A percentile compares a stretch with the other conserved stretches of the same genome.
phyloP scores from a whole-genome alignment of 2,113 vertebrate species.

The Sapayoa aenigma region DNA sequence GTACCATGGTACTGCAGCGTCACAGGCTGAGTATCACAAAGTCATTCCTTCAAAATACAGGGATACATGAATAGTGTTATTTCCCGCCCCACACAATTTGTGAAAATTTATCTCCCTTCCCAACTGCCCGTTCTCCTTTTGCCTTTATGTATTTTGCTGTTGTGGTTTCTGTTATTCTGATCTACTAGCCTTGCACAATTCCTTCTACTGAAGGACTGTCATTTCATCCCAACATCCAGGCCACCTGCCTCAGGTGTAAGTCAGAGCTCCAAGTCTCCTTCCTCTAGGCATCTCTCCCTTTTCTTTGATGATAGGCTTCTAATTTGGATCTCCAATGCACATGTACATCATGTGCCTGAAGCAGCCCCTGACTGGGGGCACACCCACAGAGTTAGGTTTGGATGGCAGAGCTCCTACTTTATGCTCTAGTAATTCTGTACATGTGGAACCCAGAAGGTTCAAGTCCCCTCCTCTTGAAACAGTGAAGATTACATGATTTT shows the following conservation, averaged over 20 bases:
- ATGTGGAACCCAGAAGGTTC: neutral
- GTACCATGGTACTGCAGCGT: neutral
- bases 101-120: neutral
- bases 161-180: neutral
- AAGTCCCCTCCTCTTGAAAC: neutral
- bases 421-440: neutral
- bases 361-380: neutral
- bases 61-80: accelerated
- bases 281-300: neutral
- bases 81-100: accelerated
- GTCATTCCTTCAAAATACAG: neutral
- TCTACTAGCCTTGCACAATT: neutral
- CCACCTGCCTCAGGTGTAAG: neutral
- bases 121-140: neutral
- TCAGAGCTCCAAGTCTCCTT: neutral
- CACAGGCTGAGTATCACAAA: neutral
- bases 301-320: neutral
- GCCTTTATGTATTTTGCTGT: neutral
- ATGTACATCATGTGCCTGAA: neutral
- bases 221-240: neutral
- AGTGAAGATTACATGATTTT: neutral
- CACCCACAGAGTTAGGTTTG: neutral
- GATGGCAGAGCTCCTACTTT: neutral
- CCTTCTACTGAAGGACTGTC: neutral
- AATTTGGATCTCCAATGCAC: neutral